Evolutionary conservation across 2,888 invertebrate genomes (phyloP), one percentile per base, ranked within the genome.

Genomic region (Megamerina dolium): DNA sequence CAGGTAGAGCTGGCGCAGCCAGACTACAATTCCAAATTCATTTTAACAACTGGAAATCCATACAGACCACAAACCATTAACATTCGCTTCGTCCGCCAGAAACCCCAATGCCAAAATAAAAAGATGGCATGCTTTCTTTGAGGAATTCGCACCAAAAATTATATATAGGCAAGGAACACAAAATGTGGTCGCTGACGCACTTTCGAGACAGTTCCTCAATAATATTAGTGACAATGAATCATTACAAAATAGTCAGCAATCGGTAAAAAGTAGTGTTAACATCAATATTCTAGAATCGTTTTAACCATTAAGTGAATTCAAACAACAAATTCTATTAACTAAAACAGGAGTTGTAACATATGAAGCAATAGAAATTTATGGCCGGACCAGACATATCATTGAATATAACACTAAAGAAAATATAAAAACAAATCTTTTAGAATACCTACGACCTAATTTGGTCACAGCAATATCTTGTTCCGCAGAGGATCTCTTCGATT

Each of bases 371-470:
- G 17, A 20, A 17, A 30, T 9, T 38, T 38, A 17, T 18, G 17
- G 12, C 18, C 18, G 29, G 36, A 40, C 26, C 26, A 18, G 35
- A 9, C n/a, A n/a, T n/a, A n/a, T n/a, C n/a, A n/a, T n/a, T n/a
- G n/a, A n/a, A n/a, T n/a, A n/a, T n/a, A n/a, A 35, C 13, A 35
- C 13, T 4, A n/a, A 12, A 32, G 21, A 32, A 21, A 33, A 19
- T 51, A 49, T 51, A n/a, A 18, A 18, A 18, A 34, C n/a, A n/a
- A n/a, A n/a, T n/a, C 34, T 16, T 34, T 34, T 17, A 18, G 17
- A 34, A 17, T 34, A 4, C 34, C 17, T n/a, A 17, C 17, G n/a
- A 18, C 34, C 34, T 19, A 34, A n/a, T 8, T n/a, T 34, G 6
- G 34, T 34, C 6, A 34, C 34, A 5, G 34, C 34, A 34, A 17